Conservation (phyloP, 2,797 vertebrate species). For the Pristis pectinata region DNA sequence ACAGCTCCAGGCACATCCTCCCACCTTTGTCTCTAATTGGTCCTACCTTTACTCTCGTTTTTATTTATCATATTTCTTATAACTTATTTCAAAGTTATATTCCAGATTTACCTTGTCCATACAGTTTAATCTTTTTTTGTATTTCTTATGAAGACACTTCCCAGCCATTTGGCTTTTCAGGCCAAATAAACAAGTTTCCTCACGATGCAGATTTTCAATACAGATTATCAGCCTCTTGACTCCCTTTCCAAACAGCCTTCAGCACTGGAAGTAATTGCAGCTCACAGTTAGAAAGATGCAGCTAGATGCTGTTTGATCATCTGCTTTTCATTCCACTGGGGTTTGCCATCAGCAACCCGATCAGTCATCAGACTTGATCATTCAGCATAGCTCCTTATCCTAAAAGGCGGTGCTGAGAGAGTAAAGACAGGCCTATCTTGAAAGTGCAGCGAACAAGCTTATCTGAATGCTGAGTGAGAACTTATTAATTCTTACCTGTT, state of each 20-base stretch:
- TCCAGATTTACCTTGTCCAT: background rate
- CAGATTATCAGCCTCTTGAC: background rate
- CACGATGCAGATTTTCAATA: background rate
- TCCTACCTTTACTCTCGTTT: too few species aligned
- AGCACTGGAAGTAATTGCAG: background rate
- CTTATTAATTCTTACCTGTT: background rate
- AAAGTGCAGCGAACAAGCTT: background rate
- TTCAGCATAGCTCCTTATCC: background rate
- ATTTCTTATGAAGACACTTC: background rate
- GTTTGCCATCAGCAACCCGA: slow-evolving; percentile 2
- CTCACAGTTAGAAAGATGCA: background rate
- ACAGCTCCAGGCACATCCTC: too few species aligned
- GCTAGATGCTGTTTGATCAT: slow-evolving; percentile 18
- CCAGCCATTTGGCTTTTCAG: background rate
- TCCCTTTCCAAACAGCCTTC: background rate
- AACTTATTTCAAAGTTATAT: background rate
- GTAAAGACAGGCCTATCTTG: background rate
- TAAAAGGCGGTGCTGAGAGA: slow-evolving; percentile 24
- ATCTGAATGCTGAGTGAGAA: background rate
- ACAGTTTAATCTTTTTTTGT: background rate
- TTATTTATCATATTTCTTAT: background rate
- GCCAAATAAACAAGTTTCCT: background rate
- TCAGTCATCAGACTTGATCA: background rate
- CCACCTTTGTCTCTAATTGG: too few species aligned
- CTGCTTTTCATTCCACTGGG: background rate